Percentiles rank a stretch among this genome's conserved stretches.
These are phyloP conservation scores for Synanceia verrucosa DNA, from an alignment of 2,797 vertebrate genomes.

Conservation along the genomic window DNA sequence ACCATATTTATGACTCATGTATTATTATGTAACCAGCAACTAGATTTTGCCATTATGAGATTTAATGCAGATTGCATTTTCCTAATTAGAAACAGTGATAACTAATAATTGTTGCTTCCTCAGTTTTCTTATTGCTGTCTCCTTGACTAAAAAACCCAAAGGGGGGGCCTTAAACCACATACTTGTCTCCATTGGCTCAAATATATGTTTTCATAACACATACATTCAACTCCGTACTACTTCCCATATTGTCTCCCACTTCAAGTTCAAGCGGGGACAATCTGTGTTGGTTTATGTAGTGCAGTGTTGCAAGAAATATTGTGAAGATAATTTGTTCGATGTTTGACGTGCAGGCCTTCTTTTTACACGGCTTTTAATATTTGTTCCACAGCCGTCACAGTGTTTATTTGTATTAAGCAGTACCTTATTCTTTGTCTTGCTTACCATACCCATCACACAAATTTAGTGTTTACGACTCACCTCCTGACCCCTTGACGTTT, in stretches of 20 bases:
- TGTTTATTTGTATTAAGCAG: not conserved
- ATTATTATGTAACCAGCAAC: not conserved
- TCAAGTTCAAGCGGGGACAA: not conserved
- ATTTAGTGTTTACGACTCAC: slow-evolving; percentile 11
- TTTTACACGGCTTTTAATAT: not conserved
- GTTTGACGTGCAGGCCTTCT: not conserved
- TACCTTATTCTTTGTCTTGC: not conserved
- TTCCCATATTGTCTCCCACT: not conserved
- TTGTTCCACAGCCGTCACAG: not conserved
- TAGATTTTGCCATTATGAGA: not conserved
- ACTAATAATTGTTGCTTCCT: not conserved
- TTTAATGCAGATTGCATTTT: not conserved
- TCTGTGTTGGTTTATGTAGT: not conserved
- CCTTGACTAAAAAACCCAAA: not conserved
- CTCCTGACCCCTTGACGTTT: slow-evolving; percentile 28
- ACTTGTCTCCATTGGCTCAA: too few relatives aligned
- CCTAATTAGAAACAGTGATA: not conserved
- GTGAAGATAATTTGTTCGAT: not conserved
- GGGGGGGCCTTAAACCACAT: not conserved
- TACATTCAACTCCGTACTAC: too few relatives aligned
- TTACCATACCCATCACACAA: not conserved
- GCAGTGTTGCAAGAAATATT: not conserved
- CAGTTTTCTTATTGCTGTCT: not conserved
- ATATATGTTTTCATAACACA: too few relatives aligned
- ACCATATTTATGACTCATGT: not conserved